Conservation (phyloP, 1,140 invertebrate species). For the Lasioglossum albipes region DNA sequence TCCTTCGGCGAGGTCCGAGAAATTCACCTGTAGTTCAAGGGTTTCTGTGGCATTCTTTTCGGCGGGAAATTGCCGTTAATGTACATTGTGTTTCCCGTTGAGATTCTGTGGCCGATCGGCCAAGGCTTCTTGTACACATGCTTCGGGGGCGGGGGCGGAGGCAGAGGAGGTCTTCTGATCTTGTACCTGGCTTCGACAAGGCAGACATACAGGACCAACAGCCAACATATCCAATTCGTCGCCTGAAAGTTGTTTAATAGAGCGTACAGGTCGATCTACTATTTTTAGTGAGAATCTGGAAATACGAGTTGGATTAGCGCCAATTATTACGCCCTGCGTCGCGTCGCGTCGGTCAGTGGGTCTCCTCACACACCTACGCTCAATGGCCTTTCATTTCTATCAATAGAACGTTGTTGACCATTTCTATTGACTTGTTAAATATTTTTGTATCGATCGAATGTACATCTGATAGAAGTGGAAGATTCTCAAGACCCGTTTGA, state of each 20-base stretch:
- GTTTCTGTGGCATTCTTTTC: conserved; percentile 68
- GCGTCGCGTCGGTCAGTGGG: not conserved
- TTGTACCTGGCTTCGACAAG: conserved; percentile 72
- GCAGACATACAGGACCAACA: conserved; percentile 62
- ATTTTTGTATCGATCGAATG: no score
- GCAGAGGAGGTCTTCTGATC: conserved; percentile 63
- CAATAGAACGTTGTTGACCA: not conserved
- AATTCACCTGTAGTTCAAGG: conserved; percentile 70
- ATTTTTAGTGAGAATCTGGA: not conserved
- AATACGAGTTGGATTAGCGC: not conserved
- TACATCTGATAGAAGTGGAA: no score
- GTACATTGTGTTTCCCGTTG: conserved; percentile 70
- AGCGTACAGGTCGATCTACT: not conserved
- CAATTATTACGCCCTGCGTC: not conserved
- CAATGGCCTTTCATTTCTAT: not conserved
- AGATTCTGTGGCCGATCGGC: conserved; percentile 69
- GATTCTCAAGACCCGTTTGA: not conserved
- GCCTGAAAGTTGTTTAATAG: conserved; percentile 57
- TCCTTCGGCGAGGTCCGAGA: not conserved
- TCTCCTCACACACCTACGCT: not conserved
- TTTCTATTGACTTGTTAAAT: not conserved
- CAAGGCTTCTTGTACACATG: conserved; percentile 71
- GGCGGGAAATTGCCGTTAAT: conserved; percentile 60
- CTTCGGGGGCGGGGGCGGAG: conserved; percentile 55
- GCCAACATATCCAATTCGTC: conserved; percentile 66